Evolutionary conservation across 2,113 vertebrate genomes (phyloP).

Genomic region (Chaenogobius annularis): DNA sequence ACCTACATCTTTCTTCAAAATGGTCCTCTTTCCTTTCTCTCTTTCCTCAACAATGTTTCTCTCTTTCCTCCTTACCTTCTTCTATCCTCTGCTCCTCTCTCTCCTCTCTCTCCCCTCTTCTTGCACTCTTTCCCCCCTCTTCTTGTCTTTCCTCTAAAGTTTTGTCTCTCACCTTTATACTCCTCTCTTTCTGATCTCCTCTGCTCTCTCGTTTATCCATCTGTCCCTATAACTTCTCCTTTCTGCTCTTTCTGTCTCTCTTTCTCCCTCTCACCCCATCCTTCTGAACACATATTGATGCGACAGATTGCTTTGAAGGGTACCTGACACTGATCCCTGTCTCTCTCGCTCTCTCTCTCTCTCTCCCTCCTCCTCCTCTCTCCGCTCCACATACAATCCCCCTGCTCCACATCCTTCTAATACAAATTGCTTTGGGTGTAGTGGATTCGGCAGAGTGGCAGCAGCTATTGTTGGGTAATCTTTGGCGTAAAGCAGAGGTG

Average conservation of each 20-base stretch:
- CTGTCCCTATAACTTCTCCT: slow-evolving; percentile 16
- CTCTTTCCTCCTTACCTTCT: too few species aligned
- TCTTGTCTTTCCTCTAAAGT: too few species aligned
- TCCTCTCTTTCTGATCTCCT: background rate
- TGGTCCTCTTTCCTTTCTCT: too few species aligned
- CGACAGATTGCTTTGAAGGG: slow-evolving; percentile 76
- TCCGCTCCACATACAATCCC: slow-evolving; percentile 61
- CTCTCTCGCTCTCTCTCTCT: slow-evolving; percentile 21
- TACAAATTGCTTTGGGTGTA: slow-evolving; percentile 69
- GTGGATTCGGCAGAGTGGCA: slow-evolving; percentile 71
- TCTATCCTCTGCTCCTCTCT: slow-evolving; percentile 7
- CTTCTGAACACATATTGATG: slow-evolving; percentile 73
- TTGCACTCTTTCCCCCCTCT: too few species aligned
- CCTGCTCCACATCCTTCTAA: slow-evolving; percentile 65
- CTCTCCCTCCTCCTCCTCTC: background rate
- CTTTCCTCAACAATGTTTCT: too few species aligned
- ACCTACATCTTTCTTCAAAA: too few species aligned
- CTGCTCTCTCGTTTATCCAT: slow-evolving; percentile 17
- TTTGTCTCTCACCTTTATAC: background rate
- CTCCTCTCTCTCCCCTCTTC: too few species aligned
- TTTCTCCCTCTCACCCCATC: slow-evolving; percentile 40
- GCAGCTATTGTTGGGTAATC: slow-evolving; percentile 71
- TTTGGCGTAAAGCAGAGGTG: slow-evolving; percentile 63
- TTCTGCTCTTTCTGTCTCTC: too few species aligned
- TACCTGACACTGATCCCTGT: slow-evolving; percentile 65